These are phyloP conservation scores for Trichogramma evanescens DNA, from an alignment of 2,888 invertebrate genomes.

Conservation along the genomic window DNA sequence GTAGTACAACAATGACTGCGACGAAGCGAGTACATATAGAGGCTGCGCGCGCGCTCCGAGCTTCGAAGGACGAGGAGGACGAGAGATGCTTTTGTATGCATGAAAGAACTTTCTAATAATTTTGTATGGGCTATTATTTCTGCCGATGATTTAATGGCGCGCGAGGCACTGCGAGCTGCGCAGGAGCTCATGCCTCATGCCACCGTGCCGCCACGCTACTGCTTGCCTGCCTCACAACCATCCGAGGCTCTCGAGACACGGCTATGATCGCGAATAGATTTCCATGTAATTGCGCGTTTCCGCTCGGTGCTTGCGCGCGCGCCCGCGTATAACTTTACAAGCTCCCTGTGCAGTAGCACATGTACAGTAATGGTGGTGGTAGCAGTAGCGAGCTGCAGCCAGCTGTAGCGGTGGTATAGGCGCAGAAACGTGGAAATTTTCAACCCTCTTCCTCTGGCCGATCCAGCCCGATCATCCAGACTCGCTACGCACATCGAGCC, in stretches of 20 bases:
- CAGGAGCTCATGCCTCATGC: too few species aligned
- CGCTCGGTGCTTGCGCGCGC: not conserved
- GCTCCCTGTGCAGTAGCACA: not conserved
- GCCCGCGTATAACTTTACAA: not conserved
- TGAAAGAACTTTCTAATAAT: conserved; percentile 20
- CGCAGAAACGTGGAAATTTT: too few species aligned
- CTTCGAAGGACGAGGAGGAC: not conserved
- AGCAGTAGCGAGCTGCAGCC: not conserved
- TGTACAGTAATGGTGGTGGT: not conserved
- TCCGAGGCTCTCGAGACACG: not conserved
- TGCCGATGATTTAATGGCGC: conserved; percentile 12
- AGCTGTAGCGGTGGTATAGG: not conserved
- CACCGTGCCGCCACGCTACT: too few species aligned
- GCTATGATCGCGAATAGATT: conserved; percentile 8
- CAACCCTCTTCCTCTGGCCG: too few species aligned
- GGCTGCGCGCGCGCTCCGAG: not conserved
- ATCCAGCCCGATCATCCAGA: too few species aligned
- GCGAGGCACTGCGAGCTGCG: too few species aligned
- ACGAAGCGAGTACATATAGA: not conserved
- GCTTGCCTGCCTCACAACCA: too few species aligned
- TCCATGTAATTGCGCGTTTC: conserved; percentile 17
- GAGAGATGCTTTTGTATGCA: conserved; percentile 13
- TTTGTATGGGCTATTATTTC: conserved; percentile 19
- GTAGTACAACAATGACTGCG: too few species aligned
- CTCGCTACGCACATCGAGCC: not conserved